phyloP scores from a whole-genome alignment of 2,888 invertebrate genomes.

The Leptinotarsa juncta region DNA sequence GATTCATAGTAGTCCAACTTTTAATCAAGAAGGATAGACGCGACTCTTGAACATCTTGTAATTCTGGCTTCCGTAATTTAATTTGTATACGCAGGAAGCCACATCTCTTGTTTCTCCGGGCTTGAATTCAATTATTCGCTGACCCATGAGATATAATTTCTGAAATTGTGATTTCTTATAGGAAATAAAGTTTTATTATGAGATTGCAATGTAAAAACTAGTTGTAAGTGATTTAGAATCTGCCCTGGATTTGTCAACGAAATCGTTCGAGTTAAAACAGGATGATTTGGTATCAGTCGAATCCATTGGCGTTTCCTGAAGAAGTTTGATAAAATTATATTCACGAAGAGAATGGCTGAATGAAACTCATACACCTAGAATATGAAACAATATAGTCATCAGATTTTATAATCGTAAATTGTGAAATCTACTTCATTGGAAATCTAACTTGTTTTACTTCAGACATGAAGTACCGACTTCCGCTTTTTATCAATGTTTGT shows the following conservation, averaged over 20 bases:
- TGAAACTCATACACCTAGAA: too few species aligned
- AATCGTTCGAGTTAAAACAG: not conserved
- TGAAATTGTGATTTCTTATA: not conserved
- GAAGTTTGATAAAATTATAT: too few species aligned
- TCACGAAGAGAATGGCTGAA: too few species aligned
- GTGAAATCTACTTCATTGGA: too few species aligned
- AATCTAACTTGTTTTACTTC: too few species aligned
- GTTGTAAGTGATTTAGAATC: not conserved
- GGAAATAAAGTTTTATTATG: constrained; percentile 1
- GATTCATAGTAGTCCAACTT: constrained; percentile 44
- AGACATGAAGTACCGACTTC: too few species aligned
- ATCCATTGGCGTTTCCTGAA: too few species aligned
- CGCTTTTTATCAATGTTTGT: too few species aligned
- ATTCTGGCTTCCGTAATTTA: constrained; percentile 38
- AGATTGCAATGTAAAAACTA: not conserved
- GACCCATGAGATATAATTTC: constrained; percentile 37
- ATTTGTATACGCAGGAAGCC: constrained; percentile 41
- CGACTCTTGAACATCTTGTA: constrained; percentile 37
- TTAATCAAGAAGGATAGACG: constrained; percentile 44
- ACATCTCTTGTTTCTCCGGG: constrained; percentile 28
- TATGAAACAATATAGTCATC: too few species aligned
- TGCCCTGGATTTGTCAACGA: not conserved
- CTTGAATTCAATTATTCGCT: constrained; percentile 39
- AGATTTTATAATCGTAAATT: too few species aligned
- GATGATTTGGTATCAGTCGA: too few species aligned